Evolutionary conservation across 2,113 vertebrate species (phyloP).

Genomic region (Pterocles burchelli): DNA sequence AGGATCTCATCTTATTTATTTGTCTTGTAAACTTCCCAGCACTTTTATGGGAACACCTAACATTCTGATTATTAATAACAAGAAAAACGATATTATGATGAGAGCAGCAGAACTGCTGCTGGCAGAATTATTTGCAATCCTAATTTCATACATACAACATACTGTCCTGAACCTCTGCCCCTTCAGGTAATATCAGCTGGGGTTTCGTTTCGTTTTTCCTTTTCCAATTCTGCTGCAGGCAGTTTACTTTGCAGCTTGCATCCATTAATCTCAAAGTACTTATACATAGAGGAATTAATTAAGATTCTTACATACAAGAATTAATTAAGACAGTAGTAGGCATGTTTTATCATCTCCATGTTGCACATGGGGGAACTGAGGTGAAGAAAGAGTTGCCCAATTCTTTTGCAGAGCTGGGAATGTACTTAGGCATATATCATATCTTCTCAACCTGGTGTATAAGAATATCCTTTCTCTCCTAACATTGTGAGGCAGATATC

Average conservation of each 20-base stretch:
- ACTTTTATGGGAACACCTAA: not conserved
- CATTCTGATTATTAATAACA: not conserved
- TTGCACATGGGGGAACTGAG: slow-evolving; percentile 52
- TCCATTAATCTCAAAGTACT: slow-evolving; percentile 38
- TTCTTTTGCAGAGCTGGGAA: not conserved
- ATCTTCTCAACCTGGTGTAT: not conserved
- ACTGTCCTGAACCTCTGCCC: not conserved
- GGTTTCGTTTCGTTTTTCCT: slow-evolving; percentile 9
- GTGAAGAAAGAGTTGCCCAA: slow-evolving; percentile 9
- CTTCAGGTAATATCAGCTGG: slow-evolving; percentile 18
- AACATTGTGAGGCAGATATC: not conserved
- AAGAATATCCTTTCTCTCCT: not conserved
- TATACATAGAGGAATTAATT: slow-evolving; percentile 52
- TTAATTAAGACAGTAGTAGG: slow-evolving; percentile 59
- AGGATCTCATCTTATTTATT: not conserved
- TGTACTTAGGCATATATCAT: not conserved
- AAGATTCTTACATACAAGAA: slow-evolving; percentile 17
- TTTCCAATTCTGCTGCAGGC: slow-evolving; percentile 41
- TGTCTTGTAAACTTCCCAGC: not conserved
- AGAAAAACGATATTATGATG: not conserved
- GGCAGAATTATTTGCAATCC: slow-evolving; percentile 34
- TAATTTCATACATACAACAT: not conserved
- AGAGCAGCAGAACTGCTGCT: slow-evolving; percentile 11
- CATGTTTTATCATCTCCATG: slow-evolving; percentile 50
- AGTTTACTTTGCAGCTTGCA: slow-evolving; percentile 52